phyloP scores from a whole-genome alignment of 2,888 invertebrate genomes.

The Dolomedes plantarius region DNA sequence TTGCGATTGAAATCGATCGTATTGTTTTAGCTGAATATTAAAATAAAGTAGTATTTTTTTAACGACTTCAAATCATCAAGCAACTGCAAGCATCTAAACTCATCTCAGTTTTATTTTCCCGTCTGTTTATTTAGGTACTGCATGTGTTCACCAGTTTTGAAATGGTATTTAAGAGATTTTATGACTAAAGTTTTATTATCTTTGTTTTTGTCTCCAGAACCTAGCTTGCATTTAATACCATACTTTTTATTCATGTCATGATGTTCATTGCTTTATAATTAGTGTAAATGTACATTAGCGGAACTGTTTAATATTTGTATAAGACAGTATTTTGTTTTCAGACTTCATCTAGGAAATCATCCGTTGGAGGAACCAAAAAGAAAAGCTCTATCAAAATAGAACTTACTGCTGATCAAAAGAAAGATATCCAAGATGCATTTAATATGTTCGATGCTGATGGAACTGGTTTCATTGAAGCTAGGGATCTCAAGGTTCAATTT shows the following conservation, averaged over 20 bases:
- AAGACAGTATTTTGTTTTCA: constrained; percentile 28
- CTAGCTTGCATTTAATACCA: too few species aligned
- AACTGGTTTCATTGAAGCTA: constrained; percentile 91
- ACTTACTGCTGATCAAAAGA: constrained; percentile 90
- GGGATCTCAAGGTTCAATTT: constrained; percentile 92
- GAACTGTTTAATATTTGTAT: too few species aligned
- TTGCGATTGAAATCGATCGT: too few species aligned
- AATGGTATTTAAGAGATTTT: neutral
- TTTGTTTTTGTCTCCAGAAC: too few species aligned
- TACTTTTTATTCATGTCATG: neutral
- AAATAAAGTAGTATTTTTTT: too few species aligned
- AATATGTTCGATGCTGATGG: constrained; percentile 94
- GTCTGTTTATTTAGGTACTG: neutral
- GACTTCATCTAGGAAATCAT: constrained; percentile 61
- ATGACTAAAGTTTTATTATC: neutral
- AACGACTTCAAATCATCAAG: too few species aligned
- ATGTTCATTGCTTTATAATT: neutral
- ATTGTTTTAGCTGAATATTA: too few species aligned
- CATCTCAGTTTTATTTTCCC: too few species aligned
- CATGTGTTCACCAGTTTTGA: neutral
- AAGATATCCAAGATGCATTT: constrained; percentile 96
- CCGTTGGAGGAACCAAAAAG: constrained; percentile 57
- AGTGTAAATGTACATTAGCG: too few species aligned
- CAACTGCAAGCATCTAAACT: too few species aligned
- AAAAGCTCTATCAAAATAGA: constrained; percentile 80